Base-by-base conservation (phyloP, 2,888 invertebrate species). In the Cinara cedri region DNA sequence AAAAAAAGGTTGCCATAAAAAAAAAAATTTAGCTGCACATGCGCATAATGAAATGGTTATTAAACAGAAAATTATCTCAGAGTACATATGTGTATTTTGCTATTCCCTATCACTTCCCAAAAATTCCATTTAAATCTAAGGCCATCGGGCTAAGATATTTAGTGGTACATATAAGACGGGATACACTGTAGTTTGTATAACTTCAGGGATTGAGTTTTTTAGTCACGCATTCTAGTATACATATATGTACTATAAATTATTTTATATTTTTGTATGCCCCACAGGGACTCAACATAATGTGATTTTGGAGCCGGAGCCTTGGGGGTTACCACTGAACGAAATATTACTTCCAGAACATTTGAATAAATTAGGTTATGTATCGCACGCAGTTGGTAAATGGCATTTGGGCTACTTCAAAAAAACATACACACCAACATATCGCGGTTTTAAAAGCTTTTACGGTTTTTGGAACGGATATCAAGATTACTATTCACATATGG, bases 391-490 rank as follows among this genome's bases (percentile, higher is more conserved):
- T 21, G 89, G 89, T 26, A 89, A 89, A 86, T 89, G 89, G 88
- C 85, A 86, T 83, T 84, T 89, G 65, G 89, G 89, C 9, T 88
- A 87, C 84, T 87, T 86, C 83, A 84, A 85, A 21, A 85, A 86
- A 71, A 86, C 88, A 82, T 90, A 90, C 84, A 90, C 92, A 9
- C 95, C 95, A 1, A 89, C 89, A 0, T 86, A 87, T 81, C 88
- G 94, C 51, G 95, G 95, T 4, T 97, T 93, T 84, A 91, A 93
- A 83, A 88, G 90, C 8, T 94, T 95, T 85, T 93, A 90, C 84
- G 97, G 97, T 1, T 95, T 94, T 85, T 92, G 93, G 88, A 91
- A 91, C 81, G 95, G 93, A 1, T 91, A 89, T 82, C 90, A 93
- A 81, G 93, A 94, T 85, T 97, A 96, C 84, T 94, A 90, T 84